Evolutionary conservation across 1,140 invertebrate genomes (phyloP).

Genomic region (Drosophila albomicans): DNA sequence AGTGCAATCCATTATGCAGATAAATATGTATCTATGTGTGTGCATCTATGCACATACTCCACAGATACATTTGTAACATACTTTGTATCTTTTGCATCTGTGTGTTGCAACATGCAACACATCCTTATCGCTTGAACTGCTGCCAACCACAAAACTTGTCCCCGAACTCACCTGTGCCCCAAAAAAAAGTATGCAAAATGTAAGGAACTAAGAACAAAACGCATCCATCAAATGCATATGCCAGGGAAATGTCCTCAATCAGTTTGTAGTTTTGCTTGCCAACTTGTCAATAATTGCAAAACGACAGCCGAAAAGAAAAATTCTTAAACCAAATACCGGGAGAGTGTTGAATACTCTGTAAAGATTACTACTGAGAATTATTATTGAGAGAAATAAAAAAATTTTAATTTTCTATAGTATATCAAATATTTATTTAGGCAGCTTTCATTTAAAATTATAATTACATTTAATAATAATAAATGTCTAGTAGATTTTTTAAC

Average conservation of each 20-base stretch:
- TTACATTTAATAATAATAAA: too few relatives aligned
- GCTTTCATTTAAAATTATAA: too few relatives aligned
- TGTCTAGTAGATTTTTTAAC: too few relatives aligned
- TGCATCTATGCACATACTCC: neutral
- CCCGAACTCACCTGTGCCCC: constrained; percentile 14
- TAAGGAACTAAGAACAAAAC: constrained; percentile 6
- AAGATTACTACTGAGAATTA: too few relatives aligned
- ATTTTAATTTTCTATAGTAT: too few relatives aligned
- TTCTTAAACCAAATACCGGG: neutral
- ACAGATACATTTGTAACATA: neutral
- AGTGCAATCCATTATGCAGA: constrained; percentile 83
- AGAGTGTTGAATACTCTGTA: neutral
- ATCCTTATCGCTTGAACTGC: constrained; percentile 18
- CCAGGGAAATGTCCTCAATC: constrained; percentile 28
- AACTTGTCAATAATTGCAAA: constrained; percentile 26
- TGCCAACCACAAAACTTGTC: constrained; percentile 16
- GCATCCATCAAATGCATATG: constrained; percentile 32
- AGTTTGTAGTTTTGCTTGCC: constrained; percentile 21
- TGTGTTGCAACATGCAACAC: constrained; percentile 8
- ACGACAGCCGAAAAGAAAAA: neutral
- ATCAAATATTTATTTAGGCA: too few relatives aligned
- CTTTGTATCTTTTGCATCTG: constrained; percentile 1
- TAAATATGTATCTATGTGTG: constrained; percentile 44
- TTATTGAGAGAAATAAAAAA: too few relatives aligned
- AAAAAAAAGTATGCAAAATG: constrained; percentile 8